Evolutionary conservation across 92 coral and sea anemone species (phyloP), one percentile per base, ranked within the genome.

Genomic region (Actinernus sp.): DNA sequence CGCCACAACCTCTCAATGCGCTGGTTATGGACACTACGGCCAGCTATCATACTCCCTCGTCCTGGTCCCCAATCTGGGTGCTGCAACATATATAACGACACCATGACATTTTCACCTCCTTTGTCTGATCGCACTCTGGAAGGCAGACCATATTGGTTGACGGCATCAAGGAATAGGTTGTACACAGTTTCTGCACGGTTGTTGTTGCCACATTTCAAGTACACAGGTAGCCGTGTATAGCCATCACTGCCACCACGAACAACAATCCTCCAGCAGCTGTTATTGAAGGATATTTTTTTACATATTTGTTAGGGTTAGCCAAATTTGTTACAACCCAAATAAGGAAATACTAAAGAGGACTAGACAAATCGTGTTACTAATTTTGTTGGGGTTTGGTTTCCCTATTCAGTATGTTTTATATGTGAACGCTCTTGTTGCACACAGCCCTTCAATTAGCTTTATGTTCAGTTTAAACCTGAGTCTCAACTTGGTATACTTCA

Each of bases 101-200:
- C 88, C 29, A 64, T 72, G 1, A 67, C 81, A 62, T 82, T 82
- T 56, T 82, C 88, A 36, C 88, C 88, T 30, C 82, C 88, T 66
- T 60, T 73, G 50, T 82, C 81, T 17, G 88, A 62, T 47, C 88
- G 49, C 16, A 81, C 88, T 59, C 81, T 54, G n/a, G 81, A 81
- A 34, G 88, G 88, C 49, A 81, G 39, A 23, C 81, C 88, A 64
- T 48, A 73, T 39, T 53, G 57, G 51, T 29, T 47, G 13, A 76
- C 74, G 2, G 67, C 83, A 51, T 37, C 60, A 55, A 51, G 14
- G 27, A 76, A 76, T 14, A 31, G 47, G 5, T 66, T 26, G 7
- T 61, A 49, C 48, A 71, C 74, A 28, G 84, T 77, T 26, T 55
- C 70, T n/a, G 63, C 63, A 14, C 45, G 24, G 45, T 56, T 56